Conservation (phyloP, 2,113 vertebrate genomes). For the Gymnarchus niloticus region DNA sequence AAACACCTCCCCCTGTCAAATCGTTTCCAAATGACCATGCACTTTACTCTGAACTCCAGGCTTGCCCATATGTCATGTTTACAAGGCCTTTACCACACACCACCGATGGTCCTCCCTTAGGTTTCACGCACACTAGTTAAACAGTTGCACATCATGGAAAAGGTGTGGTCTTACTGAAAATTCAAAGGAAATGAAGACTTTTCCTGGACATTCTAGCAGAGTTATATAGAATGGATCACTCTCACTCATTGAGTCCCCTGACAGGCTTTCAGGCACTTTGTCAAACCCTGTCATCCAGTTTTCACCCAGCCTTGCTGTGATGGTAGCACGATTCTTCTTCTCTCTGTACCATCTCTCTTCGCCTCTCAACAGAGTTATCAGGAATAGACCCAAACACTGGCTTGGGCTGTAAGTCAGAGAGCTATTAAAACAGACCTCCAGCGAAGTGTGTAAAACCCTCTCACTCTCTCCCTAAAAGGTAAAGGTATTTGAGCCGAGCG, state of each 20-base stretch:
- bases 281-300: neutral
- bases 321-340: no score
- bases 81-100: no score
- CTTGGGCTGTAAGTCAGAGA: neutral
- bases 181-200: neutral
- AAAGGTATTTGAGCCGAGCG: no score
- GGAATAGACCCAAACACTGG: neutral
- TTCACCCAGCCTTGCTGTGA: neutral
- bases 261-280: neutral
- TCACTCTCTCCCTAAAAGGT: neutral
- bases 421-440: neutral
- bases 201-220: neutral
- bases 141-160: neutral
- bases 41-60: neutral
- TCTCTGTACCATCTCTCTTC: neutral
- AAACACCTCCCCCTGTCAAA: neutral
- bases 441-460: neutral
- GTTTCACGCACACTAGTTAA: no score
- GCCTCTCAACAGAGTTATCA: neutral
- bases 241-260: neutral
- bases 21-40: neutral
- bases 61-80: no score
- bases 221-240: neutral
- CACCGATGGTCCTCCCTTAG: no score
- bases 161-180: neutral